Base-by-base conservation (phyloP, 2,888 invertebrate genomes). In the Lasioglossum vierecki region DNA sequence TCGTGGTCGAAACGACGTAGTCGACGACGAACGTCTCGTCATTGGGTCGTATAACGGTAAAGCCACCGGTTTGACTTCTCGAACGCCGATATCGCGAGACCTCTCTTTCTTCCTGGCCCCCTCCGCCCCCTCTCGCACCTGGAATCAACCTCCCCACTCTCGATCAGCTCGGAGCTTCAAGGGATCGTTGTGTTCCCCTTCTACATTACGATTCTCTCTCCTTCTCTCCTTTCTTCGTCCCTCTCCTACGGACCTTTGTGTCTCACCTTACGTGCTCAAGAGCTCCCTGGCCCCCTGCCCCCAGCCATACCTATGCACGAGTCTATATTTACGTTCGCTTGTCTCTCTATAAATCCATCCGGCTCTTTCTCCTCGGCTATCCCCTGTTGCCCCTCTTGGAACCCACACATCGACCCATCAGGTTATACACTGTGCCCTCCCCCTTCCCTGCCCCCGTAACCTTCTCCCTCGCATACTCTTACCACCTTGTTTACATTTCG, bases 21-120 rank as follows among this genome's bases (percentile, higher is more conserved):
- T 18, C 30, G 41, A 74, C 41, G 57, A 46, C 88, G 80, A 80
- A 86, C 85, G 93, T 92, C 92, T 84, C 93, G 90, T 91, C 92
- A 91, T 93, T 93, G 94, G 94, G 94, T 94, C 94, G 92, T 88
- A 87, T 94, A 95, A 94, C 94, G 93, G 94, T 94, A 93, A 88
- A 90, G 88, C 76, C 89, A 88, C 89, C 89, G 89, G 88, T 90
- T 88, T 82, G 86, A 83, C 88, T 89, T 83, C 80, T 88, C 41
- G 68, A 68, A 68, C 88, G 76, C 80, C 79, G 79, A 75, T 88
- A 82, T 88, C 88, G 76, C 77, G 26, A 74, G 57, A 71, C 60
- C 60, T 83, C 76, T 76, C 44, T 41, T 41, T 63, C 76, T 60
- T 30, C 79, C 22, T 68, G 8, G 8, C 35, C 39, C 53, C 35